Conservation (phyloP, 2,113 vertebrate genomes). For the Brachypteracias leptosomus region DNA sequence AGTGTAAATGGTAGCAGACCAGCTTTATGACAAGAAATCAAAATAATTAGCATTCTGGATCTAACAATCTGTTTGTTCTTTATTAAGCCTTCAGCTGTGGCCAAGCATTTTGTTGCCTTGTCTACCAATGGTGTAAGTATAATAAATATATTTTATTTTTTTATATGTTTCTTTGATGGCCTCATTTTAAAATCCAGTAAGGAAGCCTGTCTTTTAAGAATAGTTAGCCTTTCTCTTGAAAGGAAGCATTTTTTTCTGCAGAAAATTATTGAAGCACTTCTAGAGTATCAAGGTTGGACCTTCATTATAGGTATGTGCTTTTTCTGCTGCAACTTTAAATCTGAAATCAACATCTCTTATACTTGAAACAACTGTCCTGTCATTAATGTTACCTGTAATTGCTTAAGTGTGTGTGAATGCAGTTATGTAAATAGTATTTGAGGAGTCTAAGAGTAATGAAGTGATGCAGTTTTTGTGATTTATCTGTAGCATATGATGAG, state of each 20-base stretch:
- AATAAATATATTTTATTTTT: background rate
- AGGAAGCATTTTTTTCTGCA: background rate
- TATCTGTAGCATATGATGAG: background rate
- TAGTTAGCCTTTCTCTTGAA: background rate
- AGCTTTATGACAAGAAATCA: background rate
- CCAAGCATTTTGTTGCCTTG: slow-evolving; percentile 97
- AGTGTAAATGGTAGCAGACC: background rate
- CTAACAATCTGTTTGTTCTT: slow-evolving; percentile 3
- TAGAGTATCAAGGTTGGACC: background rate
- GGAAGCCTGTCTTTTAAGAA: background rate
- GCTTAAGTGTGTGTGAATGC: background rate
- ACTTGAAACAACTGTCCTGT: background rate
- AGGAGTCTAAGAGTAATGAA: background rate
- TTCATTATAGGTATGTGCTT: background rate
- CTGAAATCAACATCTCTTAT: background rate
- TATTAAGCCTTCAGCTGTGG: slow-evolving; percentile 86
- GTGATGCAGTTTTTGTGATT: background rate
- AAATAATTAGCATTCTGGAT: background rate
- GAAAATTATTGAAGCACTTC: background rate
- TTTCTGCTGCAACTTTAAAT: background rate
- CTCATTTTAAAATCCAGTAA: background rate
- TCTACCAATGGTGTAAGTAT: slow-evolving; percentile 94
- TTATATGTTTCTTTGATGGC: background rate
- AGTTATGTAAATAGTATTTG: background rate
- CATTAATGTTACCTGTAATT: background rate